Base-by-base conservation (phyloP, 2,797 vertebrate species). In the Hoplostethus atlanticus region DNA sequence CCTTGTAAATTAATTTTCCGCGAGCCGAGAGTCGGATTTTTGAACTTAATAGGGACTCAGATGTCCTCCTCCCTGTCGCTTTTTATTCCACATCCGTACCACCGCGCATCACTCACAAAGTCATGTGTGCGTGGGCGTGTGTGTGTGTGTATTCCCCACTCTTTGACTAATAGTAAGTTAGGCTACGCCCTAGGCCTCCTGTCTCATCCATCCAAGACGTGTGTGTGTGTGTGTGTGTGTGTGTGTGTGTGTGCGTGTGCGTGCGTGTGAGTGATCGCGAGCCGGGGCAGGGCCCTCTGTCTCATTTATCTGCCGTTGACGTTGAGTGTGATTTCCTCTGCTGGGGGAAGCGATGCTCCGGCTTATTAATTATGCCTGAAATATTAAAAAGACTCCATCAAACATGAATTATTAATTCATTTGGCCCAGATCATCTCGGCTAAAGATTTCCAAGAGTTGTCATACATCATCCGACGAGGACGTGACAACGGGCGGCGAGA, bases 331-430 rank as follows among this genome's bases (percentile, higher is more conserved):
- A 90, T 92, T 88, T 93, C 81, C 84, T 85, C 81, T 76, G 71
- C 85, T 81, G 83, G 79, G 77, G 60, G 82, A 87, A 89, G 85
- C 71, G 42, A 85, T 86, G 79, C 70, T 77, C 68, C 78, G 78
- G 74, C 88, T 92, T 93, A 94, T 94, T 94, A 94, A 94, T 95
- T 94, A 92, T 92, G 86, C 83, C 81, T 92, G 87, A 93, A 93
- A 94, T 94, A 94, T 94, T 93, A 92, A 94, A 94, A 92, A 90
- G 87, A 89, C 92, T 91, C 90, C 83, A 93, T 94, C 91, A 91
- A 79, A 88, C 84, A 93, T 94, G 85, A 93, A 94, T 94, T 92
- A 94, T 94, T 91, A 76, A 94, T 93, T 91, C 76, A 87, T 94
- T 92, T 91, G 79, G 69, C 90, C 81, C 63, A 87, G 85, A 94